These are phyloP conservation scores for Atethmia centrago DNA, from an alignment of 2,888 invertebrate genomes.

Conservation along the genomic window DNA sequence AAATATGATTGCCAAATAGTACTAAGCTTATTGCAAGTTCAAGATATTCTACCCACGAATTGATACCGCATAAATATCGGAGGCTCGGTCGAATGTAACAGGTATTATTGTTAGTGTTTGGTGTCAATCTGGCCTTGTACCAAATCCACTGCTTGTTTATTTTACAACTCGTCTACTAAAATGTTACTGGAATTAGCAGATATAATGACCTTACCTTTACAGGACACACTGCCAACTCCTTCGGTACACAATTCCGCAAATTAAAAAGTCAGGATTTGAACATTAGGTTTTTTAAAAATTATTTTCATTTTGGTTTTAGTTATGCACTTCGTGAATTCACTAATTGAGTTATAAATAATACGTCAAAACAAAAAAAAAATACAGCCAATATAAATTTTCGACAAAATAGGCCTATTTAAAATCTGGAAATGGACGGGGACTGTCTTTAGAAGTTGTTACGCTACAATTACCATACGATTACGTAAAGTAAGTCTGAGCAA, in stretches of 20 bases:
- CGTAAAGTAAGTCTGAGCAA: slow-evolving; percentile 53
- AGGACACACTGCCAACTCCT: slow-evolving; percentile 60
- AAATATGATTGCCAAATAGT: slow-evolving; percentile 9
- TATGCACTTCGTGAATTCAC: no score
- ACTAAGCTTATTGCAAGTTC: slow-evolving; percentile 4
- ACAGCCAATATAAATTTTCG: neutral
- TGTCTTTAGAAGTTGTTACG: slow-evolving; percentile 40
- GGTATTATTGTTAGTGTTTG: slow-evolving; percentile 56
- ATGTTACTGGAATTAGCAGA: slow-evolving; percentile 74
- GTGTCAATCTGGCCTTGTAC: slow-evolving; percentile 73
- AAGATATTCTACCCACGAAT: slow-evolving; percentile 21
- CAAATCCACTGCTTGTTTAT: slow-evolving; percentile 69
- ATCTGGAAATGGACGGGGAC: slow-evolving; percentile 36
- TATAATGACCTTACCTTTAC: slow-evolving; percentile 62
- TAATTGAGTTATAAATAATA: neutral
- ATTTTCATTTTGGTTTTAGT: neutral
- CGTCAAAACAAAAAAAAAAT: neutral
- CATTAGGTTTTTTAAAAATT: neutral
- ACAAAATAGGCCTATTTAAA: slow-evolving; percentile 8
- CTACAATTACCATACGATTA: slow-evolving; percentile 57
- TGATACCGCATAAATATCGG: slow-evolving; percentile 18
- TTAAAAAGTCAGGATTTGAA: neutral
- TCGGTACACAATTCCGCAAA: slow-evolving; percentile 11
- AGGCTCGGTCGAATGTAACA: slow-evolving; percentile 52
- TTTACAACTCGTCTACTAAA: slow-evolving; percentile 71